phyloP scores from a whole-genome alignment of 35 echinoderm and acorn worm species.

The Lytechinus pictus region DNA sequence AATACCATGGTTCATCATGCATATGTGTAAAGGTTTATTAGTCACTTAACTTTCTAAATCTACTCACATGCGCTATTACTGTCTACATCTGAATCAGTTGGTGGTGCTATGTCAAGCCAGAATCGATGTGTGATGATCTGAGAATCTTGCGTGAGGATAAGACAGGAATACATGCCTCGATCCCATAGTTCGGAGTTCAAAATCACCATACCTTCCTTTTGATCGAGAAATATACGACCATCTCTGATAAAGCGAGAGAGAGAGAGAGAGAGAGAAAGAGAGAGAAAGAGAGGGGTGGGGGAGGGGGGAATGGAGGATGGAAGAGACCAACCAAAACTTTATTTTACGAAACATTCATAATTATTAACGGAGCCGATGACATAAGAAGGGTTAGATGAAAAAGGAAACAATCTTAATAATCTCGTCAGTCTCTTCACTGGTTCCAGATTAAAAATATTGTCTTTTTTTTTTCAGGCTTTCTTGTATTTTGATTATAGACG shows the following conservation, averaged over 20 bases:
- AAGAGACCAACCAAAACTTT: too few species aligned
- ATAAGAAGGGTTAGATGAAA: too few species aligned
- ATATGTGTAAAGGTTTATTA: too few species aligned
- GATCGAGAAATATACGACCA: not conserved
- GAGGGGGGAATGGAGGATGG: not conserved
- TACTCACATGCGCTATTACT: slow-evolving; percentile 38
- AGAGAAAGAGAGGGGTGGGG: not conserved
- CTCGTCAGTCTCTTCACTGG: too few species aligned
- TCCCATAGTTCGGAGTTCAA: slow-evolving; percentile 24
- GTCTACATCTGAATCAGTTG: slow-evolving; percentile 26
- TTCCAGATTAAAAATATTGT: too few species aligned
- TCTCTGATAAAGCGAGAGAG: not conserved
- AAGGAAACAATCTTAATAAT: too few species aligned
- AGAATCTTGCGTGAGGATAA: not conserved
- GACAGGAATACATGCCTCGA: slow-evolving; percentile 2
- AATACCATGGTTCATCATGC: too few species aligned
- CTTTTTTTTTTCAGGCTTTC: too few species aligned
- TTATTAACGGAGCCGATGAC: too few species aligned
- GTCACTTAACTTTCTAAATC: not conserved
- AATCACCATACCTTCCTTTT: slow-evolving; percentile 16
- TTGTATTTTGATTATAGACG: too few species aligned
- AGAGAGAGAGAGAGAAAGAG: not conserved
- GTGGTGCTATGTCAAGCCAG: slow-evolving; percentile 41
- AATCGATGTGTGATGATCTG: slow-evolving; percentile 9
- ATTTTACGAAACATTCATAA: too few species aligned